Base-by-base conservation (phyloP, 30 jellyfish, hydroid and myxozoan genomes). In the Clytia hemisphaerica region DNA sequence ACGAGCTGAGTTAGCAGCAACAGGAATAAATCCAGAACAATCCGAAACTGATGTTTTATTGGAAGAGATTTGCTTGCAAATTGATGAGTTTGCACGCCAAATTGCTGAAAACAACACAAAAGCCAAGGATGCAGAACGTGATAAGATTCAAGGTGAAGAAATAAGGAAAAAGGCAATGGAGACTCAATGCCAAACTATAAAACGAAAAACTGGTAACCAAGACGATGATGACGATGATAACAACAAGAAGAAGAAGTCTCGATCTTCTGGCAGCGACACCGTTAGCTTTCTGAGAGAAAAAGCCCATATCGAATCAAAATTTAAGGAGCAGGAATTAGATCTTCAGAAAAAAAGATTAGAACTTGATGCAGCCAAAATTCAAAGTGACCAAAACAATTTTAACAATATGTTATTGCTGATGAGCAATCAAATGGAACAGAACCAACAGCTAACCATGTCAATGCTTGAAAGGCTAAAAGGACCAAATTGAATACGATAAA, bases 21-120 rank as follows among this genome's bases (percentile, higher is more conserved):
- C 58, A 31, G 80, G 80, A 31, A 68, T 68, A 18, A 16, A 36
- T 21, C 71, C 80, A 3, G 78, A 66, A 25, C 35, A 18, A 29
- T 40, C 69, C 15, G 70, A 66, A 25, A 10, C 36, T 27, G 67
- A 66, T 45, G 45, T 27, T 2, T 57, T 60, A 12, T 3, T 68
- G 24, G 80, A 68, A 25, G 67, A 48, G 24, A 29, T 44, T 9
- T n/a, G 42, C 32, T 9, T 54, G 36, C n/a, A 25, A 37, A n/a
- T 7, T 6, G 31, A 15, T 46, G 10, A 10, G 42, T 33, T 53
- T 15, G 70, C 71, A 24, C 45, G 35, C 10, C 37, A 27, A 14
- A 64, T 16, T 2, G 28, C 21, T 6, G 37, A 38, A 6, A 32
- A 42, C n/a, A 36, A 12, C 5, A 61, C 28, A 10, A 42, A 19